These are phyloP conservation scores for Leptothorax acervorum DNA, from an alignment of 2,888 invertebrate genomes.

Conservation along the genomic window DNA sequence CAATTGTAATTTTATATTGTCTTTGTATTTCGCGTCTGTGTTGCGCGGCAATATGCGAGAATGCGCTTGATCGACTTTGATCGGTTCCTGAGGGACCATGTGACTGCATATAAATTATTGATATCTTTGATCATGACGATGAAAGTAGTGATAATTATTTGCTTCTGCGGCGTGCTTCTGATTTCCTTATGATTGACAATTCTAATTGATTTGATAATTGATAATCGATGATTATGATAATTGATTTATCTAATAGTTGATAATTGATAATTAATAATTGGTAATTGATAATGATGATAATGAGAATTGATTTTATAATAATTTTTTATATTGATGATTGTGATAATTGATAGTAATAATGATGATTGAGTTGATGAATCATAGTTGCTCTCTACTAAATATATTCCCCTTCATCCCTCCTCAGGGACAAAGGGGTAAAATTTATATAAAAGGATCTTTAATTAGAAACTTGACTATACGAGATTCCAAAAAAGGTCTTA, in stretches of 20 bases:
- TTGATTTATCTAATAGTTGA: background rate
- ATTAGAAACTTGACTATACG: background rate
- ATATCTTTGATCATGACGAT: constrained; percentile 5
- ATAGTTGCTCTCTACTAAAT: constrained; percentile 31
- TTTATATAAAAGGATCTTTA: constrained; percentile 8
- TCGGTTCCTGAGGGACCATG: constrained; percentile 22
- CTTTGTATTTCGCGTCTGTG: constrained; percentile 32
- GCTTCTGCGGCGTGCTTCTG: constrained; percentile 31
- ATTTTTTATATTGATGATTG: constrained; percentile 20
- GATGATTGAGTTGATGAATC: constrained; percentile 22
- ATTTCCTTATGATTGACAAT: constrained; percentile 11
- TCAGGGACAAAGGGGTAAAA: background rate
- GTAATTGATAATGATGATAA: constrained; percentile 11
- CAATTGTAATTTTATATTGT: constrained; percentile 43
- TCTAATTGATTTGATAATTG: constrained; percentile 12
- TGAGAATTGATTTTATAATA: background rate
- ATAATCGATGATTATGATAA: background rate
- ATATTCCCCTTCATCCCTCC: background rate
- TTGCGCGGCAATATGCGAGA: constrained; percentile 37
- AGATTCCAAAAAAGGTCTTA: constrained; percentile 19
- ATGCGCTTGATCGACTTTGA: constrained; percentile 41
- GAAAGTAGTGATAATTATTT: constrained; percentile 8
- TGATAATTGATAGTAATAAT: constrained; percentile 23
- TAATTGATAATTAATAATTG: constrained; percentile 9
- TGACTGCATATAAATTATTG: constrained; percentile 29